Conservation (phyloP, 2,113 vertebrate genomes). For the Nansenia antarctica region DNA sequence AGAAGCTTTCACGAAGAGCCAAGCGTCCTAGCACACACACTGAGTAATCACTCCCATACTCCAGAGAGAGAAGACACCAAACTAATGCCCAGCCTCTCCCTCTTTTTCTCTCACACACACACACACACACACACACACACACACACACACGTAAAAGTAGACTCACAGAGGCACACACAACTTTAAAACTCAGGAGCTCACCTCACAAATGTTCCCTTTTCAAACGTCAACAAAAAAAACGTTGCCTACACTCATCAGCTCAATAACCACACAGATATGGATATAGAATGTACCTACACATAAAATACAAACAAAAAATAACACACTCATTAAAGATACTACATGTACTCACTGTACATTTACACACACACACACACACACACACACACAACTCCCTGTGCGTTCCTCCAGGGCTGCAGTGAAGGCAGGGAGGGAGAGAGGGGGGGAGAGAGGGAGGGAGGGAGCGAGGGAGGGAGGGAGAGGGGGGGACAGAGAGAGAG, state of each 20-base stretch:
- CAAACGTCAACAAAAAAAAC: background rate
- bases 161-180: slow-evolving; percentile 61
- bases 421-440: slow-evolving; percentile 3
- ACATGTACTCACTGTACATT: background rate
- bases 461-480: no score
- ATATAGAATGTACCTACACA: no score
- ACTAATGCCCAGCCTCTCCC: slow-evolving; percentile 46
- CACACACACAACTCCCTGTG: slow-evolving; percentile 51
- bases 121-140: no score
- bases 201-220: slow-evolving; percentile 46
- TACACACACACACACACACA: no score
- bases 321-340: no score
- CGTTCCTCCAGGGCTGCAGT: slow-evolving; percentile 40
- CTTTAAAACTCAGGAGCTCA: slow-evolving; percentile 59
- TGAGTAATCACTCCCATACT: slow-evolving; percentile 38
- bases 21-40: slow-evolving; percentile 9
- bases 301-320: no score
- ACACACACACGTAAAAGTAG: slow-evolving; percentile 65
- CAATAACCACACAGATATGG: no score
- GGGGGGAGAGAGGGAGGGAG: background rate
- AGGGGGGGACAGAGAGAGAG: no score
- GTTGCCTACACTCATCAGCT: background rate
- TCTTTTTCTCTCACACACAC: slow-evolving; percentile 28
- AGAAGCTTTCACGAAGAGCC: slow-evolving; percentile 3
- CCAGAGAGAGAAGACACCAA: slow-evolving; percentile 19